Base-by-base conservation (phyloP, 2,888 invertebrate genomes). In the Boloria selene region DNA sequence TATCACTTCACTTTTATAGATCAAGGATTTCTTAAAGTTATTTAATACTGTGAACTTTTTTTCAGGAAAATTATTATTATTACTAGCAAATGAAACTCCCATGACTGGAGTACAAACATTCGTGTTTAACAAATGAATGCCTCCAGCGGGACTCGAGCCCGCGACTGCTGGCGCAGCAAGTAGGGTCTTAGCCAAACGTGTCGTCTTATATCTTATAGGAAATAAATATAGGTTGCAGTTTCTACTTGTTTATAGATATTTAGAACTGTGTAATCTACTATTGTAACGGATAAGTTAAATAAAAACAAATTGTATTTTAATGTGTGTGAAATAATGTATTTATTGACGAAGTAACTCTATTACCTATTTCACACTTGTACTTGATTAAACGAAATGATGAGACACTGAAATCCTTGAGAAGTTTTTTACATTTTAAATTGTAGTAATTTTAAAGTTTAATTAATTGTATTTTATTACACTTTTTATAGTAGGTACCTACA, bases 261-360 rank as follows among this genome's bases (percentile, higher is more conserved):
- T 7, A 38, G 31, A 38, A 38, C 31, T 7, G 31, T 38, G 31
- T 38, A 38, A 38, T 38, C 10, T 6, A 52, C 14, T 3, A 52
- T 18, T 10, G 42, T 55, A 55, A 17, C 18, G 17, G 38, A 13
- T 10, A 17, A 14, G 16, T 17, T 10, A 47, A 47, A 59, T 18
- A n/a, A 60, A 64, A 61, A 67, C 63, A 61, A 69, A 69, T 69
- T 64, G 61, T 61, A 13, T 61, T 63, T 64, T 64, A 69, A 64
- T 61, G 56, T 38, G 66, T 69, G 65, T 65, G 62, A 65, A 68
- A 68, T 63, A 59, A 52, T 49, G 44, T 49, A 54, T 22, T 49
- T 38, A 52, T 44, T n/a, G 47, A 31, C 47, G 22, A 17, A 63
- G 60, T 68, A 51, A 17, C 42, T 60, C 13, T 53, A 65, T 52